Conservation (phyloP, 2,797 vertebrate species). For the Sebastes ruberrimus region DNA sequence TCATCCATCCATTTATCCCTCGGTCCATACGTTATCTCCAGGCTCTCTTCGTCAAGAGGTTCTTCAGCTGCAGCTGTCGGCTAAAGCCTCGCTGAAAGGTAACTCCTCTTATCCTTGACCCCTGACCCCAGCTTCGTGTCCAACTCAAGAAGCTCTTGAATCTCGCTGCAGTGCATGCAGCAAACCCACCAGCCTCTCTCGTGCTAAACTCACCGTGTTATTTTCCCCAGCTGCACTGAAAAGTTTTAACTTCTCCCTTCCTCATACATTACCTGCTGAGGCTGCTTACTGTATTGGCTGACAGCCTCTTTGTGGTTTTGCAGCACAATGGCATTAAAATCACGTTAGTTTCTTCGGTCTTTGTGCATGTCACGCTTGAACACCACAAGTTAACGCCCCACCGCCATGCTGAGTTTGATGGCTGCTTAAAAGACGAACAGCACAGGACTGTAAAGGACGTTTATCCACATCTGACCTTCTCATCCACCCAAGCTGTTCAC, state of each 20-base stretch:
- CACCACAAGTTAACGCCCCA: not conserved
- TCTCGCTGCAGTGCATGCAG: conserved; percentile 10
- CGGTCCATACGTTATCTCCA: conserved; percentile 47
- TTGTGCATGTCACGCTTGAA: not conserved
- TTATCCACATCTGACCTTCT: not conserved
- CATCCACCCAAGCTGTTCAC: not conserved
- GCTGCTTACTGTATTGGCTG: not conserved
- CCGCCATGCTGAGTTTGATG: not conserved
- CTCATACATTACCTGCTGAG: not conserved
- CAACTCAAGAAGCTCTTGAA: not conserved
- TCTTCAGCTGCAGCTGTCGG: conserved; percentile 85
- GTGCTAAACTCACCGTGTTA: not conserved
- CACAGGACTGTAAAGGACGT: not conserved
- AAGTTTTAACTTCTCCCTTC: not conserved
- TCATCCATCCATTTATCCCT: conserved; percentile 1
- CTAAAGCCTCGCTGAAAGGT: conserved; percentile 84
- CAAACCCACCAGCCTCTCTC: not conserved
- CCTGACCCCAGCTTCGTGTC: not conserved
- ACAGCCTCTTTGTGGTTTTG: not conserved
- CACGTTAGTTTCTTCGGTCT: not conserved
- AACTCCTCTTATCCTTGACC: conserved; percentile 53
- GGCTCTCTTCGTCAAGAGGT: conserved; percentile 87
- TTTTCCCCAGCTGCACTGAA: not conserved
- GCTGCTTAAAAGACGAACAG: not conserved
- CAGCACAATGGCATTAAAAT: not conserved